A percentile compares a stretch with the other conserved stretches of the same genome.
Evolutionary conservation across 2,888 invertebrate genomes (phyloP).

Genomic region (Platycheirus rosarum): DNA sequence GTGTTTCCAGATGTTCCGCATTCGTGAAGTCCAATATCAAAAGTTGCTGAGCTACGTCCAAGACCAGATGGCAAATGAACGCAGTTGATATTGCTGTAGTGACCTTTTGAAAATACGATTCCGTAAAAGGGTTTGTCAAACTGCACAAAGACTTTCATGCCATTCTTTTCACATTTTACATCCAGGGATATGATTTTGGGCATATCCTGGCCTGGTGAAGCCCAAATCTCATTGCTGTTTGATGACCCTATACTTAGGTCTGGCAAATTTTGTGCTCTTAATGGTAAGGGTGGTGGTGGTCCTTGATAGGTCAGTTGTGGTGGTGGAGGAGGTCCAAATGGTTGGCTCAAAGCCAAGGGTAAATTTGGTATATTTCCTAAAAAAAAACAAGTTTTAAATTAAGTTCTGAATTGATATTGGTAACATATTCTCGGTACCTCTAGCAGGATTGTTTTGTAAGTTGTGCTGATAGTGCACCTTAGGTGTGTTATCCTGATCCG

Average conservation of each 20-base stretch:
- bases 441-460: conserved; percentile 77
- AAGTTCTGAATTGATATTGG: conserved; percentile 46
- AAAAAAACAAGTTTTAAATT: conserved; percentile 79
- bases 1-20: conserved; percentile 96
- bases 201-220: conserved; percentile 93
- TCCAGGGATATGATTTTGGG: conserved; percentile 96
- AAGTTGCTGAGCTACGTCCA: conserved; percentile 93
- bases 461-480: conserved; percentile 83
- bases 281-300: conserved; percentile 85
- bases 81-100: conserved; percentile 95
- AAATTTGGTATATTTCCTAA: conserved; percentile 83
- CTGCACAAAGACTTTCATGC: conserved; percentile 96
- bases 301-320: conserved; percentile 88
- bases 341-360: conserved; percentile 82
- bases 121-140: conserved; percentile 97
- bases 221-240: conserved; percentile 90
- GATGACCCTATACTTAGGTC: conserved; percentile 80
- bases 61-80: conserved; percentile 95
- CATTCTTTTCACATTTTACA: conserved; percentile 96
- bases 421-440: conserved; percentile 77
- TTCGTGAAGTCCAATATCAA: conserved; percentile 94
- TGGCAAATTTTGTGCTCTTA: conserved; percentile 79
- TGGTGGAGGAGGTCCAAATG: conserved; percentile 84
- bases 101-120: conserved; percentile 97
- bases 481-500: conserved; percentile 84